Evolutionary conservation across 2,888 invertebrate species (phyloP).

Genomic region (Electrophaes corylata): DNA sequence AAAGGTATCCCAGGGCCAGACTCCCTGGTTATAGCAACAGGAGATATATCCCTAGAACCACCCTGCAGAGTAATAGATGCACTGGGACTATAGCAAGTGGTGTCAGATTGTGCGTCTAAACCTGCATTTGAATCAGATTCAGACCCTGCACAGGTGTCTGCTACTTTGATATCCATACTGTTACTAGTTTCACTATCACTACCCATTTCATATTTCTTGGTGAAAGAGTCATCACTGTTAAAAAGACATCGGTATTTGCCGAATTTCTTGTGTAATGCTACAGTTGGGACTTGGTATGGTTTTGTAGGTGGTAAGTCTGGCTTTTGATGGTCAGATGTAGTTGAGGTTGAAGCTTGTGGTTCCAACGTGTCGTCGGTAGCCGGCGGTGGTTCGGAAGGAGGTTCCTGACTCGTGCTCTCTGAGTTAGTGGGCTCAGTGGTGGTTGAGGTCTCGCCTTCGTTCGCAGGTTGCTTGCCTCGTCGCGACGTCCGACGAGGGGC

Average conservation of each 20-base stretch:
- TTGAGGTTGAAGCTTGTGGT: conserved; percentile 20
- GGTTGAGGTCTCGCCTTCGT: conserved; percentile 59
- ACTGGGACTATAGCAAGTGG: conserved; percentile 60
- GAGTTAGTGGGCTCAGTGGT: conserved; percentile 36
- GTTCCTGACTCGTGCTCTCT: conserved; percentile 37
- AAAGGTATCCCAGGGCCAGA: conserved; percentile 39
- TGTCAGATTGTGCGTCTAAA: conserved; percentile 66
- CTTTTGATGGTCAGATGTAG: conserved; percentile 42
- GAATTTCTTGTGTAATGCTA: conserved; percentile 82
- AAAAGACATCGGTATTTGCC: conserved; percentile 83
- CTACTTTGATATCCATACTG: conserved; percentile 72
- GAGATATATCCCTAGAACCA: conserved; percentile 61
- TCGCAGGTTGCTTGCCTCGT: conserved; percentile 65
- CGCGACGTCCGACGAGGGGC: conserved; percentile 67
- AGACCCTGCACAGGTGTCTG: conserved; percentile 75
- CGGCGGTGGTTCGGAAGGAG: conserved; percentile 32
- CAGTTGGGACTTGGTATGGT: conserved; percentile 57
- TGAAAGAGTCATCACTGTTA: conserved; percentile 66
- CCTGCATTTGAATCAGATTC: conserved; percentile 80
- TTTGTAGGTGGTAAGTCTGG: conserved; percentile 47
- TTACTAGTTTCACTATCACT: conserved; percentile 82
- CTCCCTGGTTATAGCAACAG: conserved; percentile 39
- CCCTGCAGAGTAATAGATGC: conserved; percentile 45
- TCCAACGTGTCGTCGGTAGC: conserved; percentile 15
- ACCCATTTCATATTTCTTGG: conserved; percentile 71